Conservation (phyloP, 2,888 invertebrate genomes). For the Zhengitettix transpicula region DNA sequence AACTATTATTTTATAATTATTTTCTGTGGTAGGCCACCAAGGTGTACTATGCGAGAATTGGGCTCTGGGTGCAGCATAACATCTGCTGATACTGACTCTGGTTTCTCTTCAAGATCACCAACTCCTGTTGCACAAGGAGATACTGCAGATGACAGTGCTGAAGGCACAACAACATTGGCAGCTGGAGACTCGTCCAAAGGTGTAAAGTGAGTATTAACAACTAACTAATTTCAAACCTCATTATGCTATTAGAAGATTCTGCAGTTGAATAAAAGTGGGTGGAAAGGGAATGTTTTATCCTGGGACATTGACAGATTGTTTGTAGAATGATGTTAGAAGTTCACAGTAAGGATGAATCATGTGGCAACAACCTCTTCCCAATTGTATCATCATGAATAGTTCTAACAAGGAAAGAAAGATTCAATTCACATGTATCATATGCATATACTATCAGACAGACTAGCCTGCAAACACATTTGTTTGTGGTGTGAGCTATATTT, state of each 20-base stretch:
- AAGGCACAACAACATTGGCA: neutral
- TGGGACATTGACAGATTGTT: no score
- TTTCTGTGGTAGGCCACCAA: neutral
- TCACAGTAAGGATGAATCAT: no score
- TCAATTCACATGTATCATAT: no score
- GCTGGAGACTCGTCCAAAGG: conserved; percentile 3
- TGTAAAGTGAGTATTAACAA: conserved; percentile 3
- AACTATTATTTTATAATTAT: neutral
- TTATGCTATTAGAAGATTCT: neutral
- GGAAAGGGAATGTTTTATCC: neutral
- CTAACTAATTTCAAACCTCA: neutral
- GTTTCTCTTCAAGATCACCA: conserved; percentile 11
- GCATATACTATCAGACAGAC: no score
- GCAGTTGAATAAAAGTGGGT: neutral
- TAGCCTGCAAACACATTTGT: no score
- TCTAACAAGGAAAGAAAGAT: no score
- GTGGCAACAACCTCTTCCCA: neutral
- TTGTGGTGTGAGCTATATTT: no score
- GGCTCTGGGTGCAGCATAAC: neutral
- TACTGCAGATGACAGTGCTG: neutral
- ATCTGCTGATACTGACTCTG: conserved; percentile 8
- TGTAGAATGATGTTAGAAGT: neutral
- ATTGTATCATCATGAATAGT: no score
- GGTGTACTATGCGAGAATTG: conserved; percentile 1
- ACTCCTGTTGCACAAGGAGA: conserved; percentile 7